Base-by-base conservation (phyloP, 2,888 invertebrate species). In the Asteroscopus sphinx region DNA sequence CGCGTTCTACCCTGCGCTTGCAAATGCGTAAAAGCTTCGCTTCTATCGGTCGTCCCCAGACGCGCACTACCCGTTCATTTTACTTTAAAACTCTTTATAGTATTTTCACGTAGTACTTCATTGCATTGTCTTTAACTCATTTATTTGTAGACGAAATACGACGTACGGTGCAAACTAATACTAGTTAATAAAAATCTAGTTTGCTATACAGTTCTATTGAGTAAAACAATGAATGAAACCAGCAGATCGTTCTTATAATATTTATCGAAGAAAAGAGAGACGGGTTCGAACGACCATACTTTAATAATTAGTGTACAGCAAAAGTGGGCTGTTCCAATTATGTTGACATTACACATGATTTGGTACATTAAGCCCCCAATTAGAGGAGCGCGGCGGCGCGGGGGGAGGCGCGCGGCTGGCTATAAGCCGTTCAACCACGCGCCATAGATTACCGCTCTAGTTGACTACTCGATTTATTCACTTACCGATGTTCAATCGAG, bases 271-370 rank as follows among this genome's bases (percentile, higher is more conserved):
- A 67, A 58, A 45, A 49, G 25, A 21, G 13, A 26, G 33, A 36
- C 47, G 51, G 12, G 16, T 44, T 36, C 49, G 40, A 62, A 56
- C 41, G 46, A 39, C 58, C 35, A 56, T 51, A 47, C 30, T 51
- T 56, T 47, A 66, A 70, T 73, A 64, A 71, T 61, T 63, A 74
- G 68, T 70, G 61, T 71, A 67, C 67, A 55, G 61, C 55, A 64
- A 64, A 70, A 77, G 65, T 68, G 49, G 61, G 63, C 63, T 52
- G 66, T 46, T 62, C 58, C 66, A 74, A 74, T 74, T 71, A 72
- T 74, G 55, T 74, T 72, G 75, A 72, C 74, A 78, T 80, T 80
- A 80, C 80, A 77, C 77, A 80, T 75, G 77, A 75, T 68, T 79
- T 73, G 76, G 70, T 75, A 77, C 75, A 80, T 75, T 77, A 80